Evolutionary conservation across 2,888 invertebrate species (phyloP).

Genomic region (Athetis lepigone): DNA sequence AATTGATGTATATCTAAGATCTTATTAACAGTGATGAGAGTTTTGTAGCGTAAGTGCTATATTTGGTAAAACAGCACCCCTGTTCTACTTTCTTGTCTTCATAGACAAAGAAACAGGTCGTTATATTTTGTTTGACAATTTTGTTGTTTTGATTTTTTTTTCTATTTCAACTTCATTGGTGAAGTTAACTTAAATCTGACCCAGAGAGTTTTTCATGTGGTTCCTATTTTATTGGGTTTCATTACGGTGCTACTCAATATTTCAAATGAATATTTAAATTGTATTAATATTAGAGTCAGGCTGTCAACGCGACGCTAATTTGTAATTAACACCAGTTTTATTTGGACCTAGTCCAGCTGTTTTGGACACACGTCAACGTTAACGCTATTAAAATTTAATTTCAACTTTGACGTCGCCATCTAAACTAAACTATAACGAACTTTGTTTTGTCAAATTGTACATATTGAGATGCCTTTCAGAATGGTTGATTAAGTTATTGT

Average conservation of each 20-base stretch:
- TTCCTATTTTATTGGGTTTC: too few relatives aligned
- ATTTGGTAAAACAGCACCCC: too few relatives aligned
- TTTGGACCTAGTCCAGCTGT: conserved; percentile 58
- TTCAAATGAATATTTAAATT: conserved; percentile 34
- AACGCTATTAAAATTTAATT: conserved; percentile 48
- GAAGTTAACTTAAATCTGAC: too few relatives aligned
- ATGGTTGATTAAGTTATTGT: too few relatives aligned
- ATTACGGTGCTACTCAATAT: too few relatives aligned
- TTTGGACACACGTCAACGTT: conserved; percentile 45
- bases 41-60: background rate
- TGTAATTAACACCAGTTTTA: conserved; percentile 47
- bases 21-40: background rate
- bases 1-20: too few relatives aligned
- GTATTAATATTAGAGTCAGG: conserved; percentile 50
- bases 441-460: conserved; percentile 23
- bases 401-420: conserved; percentile 36
- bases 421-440: conserved; percentile 33
- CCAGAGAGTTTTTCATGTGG: too few relatives aligned
- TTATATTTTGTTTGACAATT: too few relatives aligned
- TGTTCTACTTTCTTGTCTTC: too few relatives aligned
- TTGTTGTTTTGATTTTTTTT: too few relatives aligned
- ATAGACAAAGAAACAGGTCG: too few relatives aligned
- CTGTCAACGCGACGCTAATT: conserved; percentile 58
- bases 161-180: too few relatives aligned
- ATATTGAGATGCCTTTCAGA: background rate